Conservation (phyloP, 2,888 invertebrate genomes). For the Amorpha juglandis region DNA sequence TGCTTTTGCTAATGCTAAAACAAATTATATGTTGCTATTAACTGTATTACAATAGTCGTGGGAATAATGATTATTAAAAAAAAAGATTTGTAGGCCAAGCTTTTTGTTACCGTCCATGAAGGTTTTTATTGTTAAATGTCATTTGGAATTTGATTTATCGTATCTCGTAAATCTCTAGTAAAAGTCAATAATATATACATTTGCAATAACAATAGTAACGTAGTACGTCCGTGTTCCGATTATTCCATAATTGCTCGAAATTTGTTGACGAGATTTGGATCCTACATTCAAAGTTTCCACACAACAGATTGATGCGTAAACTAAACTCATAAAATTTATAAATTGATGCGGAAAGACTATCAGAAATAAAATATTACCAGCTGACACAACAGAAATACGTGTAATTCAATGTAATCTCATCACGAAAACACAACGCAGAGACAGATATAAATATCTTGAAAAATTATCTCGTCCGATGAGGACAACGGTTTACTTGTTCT, state of each 20-base stretch:
- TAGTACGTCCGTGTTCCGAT: too few species aligned
- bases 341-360: background rate
- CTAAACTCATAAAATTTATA: too few species aligned
- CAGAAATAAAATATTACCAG: background rate
- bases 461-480: conserved; percentile 3
- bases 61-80: background rate
- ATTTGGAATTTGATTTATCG: background rate
- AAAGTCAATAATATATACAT: too few species aligned
- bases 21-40: background rate
- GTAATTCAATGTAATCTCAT: background rate
- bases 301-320: too few species aligned
- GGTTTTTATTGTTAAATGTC: background rate
- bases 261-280: too few species aligned
- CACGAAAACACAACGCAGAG: background rate
- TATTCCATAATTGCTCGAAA: too few species aligned
- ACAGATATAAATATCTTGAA: conserved; percentile 2
- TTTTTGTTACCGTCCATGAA: background rate
- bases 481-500: conserved; percentile 13
- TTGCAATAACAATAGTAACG: too few species aligned
- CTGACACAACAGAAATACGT: background rate
- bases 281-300: too few species aligned
- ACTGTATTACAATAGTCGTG: background rate
- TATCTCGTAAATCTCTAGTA: too few species aligned
- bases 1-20: background rate
- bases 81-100: background rate